Conservation (phyloP, 2,113 vertebrate species). For the Saccopteryx bilineata region DNA sequence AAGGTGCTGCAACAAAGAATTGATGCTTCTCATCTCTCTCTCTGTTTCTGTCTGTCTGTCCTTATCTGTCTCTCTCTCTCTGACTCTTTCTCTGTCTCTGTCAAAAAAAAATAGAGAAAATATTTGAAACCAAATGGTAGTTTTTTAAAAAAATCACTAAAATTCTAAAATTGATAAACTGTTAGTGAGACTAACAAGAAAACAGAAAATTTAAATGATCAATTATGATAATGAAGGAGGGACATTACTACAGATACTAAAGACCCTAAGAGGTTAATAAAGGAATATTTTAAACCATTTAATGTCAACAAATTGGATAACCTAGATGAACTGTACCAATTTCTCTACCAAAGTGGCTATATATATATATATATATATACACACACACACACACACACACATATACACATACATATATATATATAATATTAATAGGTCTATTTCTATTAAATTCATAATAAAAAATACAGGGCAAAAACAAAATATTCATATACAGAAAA, state of each 20-base stretch:
- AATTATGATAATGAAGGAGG: not conserved
- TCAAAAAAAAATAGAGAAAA: not conserved
- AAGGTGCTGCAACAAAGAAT: too few species aligned
- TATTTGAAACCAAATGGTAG: not conserved
- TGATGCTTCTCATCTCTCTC: too few species aligned
- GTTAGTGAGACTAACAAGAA: not conserved
- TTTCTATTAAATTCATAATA: not conserved
- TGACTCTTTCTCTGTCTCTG: too few species aligned
- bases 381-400: too few species aligned
- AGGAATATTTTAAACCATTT: not conserved
- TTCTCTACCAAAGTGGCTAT: not conserved
- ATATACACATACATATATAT: too few species aligned
- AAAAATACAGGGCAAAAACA: not conserved
- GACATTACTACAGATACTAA: not conserved
- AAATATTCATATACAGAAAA: conserved; percentile 5
- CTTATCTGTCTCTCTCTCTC: too few species aligned
- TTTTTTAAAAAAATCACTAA: conserved; percentile 3
- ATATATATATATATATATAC: not conserved
- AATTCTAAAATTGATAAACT: not conserved
- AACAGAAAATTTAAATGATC: not conserved
- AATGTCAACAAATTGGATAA: not conserved
- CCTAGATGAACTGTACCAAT: not conserved
- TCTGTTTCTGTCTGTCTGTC: too few species aligned
- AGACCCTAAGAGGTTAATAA: not conserved
- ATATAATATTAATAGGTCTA: not conserved